Evolutionary conservation across 64 coral and sea anemone species (phyloP).

Genomic region (Acropora tenuis): DNA sequence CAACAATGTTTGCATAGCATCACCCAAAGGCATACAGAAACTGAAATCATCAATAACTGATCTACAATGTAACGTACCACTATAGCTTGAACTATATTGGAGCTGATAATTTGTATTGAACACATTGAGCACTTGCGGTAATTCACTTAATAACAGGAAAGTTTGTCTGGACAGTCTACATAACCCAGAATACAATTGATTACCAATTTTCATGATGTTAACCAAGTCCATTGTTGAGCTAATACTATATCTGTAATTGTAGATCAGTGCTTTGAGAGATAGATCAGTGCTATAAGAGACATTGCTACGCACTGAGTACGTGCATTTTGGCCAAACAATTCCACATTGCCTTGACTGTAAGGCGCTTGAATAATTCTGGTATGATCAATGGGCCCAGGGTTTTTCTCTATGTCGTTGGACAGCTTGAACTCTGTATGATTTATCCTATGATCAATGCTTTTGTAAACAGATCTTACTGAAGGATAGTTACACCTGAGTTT

Average conservation of each 20-base stretch:
- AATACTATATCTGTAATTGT: conserved; percentile 23
- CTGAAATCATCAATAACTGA: background rate
- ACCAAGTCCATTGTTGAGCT: conserved; percentile 3
- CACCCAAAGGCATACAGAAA: too few species aligned
- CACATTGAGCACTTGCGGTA: conserved; percentile 21
- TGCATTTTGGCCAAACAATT: conserved; percentile 1
- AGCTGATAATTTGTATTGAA: background rate
- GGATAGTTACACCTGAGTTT: too few species aligned
- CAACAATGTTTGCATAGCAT: conserved; percentile 8
- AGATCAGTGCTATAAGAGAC: background rate
- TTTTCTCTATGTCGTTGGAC: conserved; percentile 20
- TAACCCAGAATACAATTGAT: background rate
- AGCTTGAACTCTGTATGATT: conserved; percentile 18
- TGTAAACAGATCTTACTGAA: background rate
- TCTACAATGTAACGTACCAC: conserved; percentile 9
- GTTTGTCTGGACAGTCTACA: background rate
- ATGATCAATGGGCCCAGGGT: background rate
- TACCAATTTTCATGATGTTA: too few species aligned
- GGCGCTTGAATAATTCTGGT: background rate
- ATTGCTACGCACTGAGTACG: conserved; percentile 27
- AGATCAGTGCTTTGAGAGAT: too few species aligned
- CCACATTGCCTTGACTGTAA: conserved; percentile 18
- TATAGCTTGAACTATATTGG: conserved; percentile 29
- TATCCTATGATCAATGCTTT: background rate
- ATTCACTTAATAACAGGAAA: conserved; percentile 7